These are phyloP conservation scores for Drosophila bocqueti DNA, from an alignment of 1,140 invertebrate genomes.

Conservation along the genomic window DNA sequence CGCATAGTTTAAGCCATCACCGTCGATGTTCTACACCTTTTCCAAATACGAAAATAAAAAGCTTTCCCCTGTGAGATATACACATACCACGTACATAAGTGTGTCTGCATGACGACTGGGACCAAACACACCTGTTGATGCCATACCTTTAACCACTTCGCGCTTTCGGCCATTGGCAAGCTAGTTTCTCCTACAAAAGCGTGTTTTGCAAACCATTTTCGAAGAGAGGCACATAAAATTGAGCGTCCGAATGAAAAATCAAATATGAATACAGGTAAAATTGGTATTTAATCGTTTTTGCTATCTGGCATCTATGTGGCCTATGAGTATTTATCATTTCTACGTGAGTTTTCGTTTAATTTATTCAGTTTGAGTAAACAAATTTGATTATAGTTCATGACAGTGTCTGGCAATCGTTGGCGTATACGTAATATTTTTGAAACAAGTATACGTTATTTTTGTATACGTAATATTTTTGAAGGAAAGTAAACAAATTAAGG, in stretches of 20 bases:
- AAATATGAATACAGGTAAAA: slow-evolving; percentile 80
- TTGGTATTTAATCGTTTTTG: background rate
- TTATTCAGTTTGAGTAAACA: background rate
- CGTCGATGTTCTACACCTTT: slow-evolving; percentile 38
- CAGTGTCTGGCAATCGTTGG: slow-evolving; percentile 2
- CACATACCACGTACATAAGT: background rate
- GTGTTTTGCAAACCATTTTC: slow-evolving; percentile 23
- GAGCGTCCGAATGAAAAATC: slow-evolving; percentile 66
- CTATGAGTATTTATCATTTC: background rate
- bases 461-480: too few relatives aligned
- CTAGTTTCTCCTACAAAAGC: slow-evolving; percentile 16
- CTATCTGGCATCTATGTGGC: background rate
- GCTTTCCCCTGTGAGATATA: slow-evolving; percentile 29
- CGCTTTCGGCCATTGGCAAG: slow-evolving; percentile 24
- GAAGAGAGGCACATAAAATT: slow-evolving; percentile 59
- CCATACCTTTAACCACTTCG: slow-evolving; percentile 49
- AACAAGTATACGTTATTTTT: slow-evolving; percentile 1
- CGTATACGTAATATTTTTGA: slow-evolving; percentile 8
- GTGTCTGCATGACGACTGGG: slow-evolving; percentile 44
- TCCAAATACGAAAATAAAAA: slow-evolving; percentile 41
- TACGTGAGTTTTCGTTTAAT: background rate
- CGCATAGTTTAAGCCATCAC: slow-evolving; percentile 29
- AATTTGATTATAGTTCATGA: background rate
- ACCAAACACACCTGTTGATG: slow-evolving; percentile 71
- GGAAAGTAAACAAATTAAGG: background rate